Conservation (phyloP, 2,113 vertebrate species). For the Aspiorhynchus laticeps region DNA sequence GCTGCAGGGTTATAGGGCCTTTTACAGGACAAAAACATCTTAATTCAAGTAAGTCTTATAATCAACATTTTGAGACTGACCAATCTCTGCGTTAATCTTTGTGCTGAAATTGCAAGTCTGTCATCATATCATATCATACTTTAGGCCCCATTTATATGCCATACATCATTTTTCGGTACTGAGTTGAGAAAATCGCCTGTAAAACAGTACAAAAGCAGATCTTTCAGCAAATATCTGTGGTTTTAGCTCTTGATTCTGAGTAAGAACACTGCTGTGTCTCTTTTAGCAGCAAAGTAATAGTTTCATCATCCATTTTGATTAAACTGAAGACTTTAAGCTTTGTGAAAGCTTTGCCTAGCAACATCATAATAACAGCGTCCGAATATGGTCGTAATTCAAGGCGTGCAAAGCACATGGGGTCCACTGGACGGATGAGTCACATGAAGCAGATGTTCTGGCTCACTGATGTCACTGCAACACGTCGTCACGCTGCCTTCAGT, state of each 20-base stretch:
- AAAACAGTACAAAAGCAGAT: not conserved
- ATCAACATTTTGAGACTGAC: not conserved
- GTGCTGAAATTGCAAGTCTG: too few relatives aligned
- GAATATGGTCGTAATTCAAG: constrained; percentile 21
- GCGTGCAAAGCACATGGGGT: constrained; percentile 45
- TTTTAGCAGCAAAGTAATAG: constrained; percentile 39
- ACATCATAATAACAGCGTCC: constrained; percentile 44
- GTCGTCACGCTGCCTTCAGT: constrained; percentile 35
- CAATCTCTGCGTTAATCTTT: not conserved
- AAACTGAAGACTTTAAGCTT: constrained; percentile 13
- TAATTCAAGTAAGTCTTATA: not conserved
- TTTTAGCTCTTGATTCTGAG: constrained; percentile 35
- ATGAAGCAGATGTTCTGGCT: constrained; percentile 69
- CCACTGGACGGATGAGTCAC: constrained; percentile 58
- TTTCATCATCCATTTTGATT: constrained; percentile 43
- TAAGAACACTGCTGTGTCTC: not conserved
- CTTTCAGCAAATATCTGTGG: constrained; percentile 16
- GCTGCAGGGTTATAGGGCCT: too few relatives aligned
- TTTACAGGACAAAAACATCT: not conserved
- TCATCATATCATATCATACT: too few relatives aligned
- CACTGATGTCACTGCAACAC: constrained; percentile 66
- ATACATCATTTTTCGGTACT: not conserved
- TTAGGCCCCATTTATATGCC: not conserved
- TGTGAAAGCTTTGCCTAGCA: constrained; percentile 39
- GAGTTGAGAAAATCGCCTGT: not conserved